Percentiles rank a stretch among this genome's conserved stretches.
Evolutionary conservation across 92 coral and sea anemone species (phyloP).

Genomic region (Parazoanthus swiftii): DNA sequence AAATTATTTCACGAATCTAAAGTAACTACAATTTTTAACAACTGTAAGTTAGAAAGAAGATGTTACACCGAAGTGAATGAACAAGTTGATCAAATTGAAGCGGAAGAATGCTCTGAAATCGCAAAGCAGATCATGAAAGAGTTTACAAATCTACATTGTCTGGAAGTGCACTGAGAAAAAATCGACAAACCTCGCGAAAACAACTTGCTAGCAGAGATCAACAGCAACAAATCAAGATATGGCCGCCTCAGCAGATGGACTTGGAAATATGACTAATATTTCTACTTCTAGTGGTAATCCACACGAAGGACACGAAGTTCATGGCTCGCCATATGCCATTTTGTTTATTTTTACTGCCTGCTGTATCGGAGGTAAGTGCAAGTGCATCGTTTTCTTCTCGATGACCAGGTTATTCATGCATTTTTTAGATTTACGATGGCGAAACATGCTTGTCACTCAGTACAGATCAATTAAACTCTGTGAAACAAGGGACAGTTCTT

Average conservation of each 20-base stretch:
- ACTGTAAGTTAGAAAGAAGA: too few relatives aligned
- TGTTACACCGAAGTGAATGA: not conserved
- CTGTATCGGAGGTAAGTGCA: slow-evolving; percentile 87
- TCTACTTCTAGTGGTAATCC: not conserved
- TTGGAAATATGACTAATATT: slow-evolving; percentile 2
- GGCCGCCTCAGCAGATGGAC: not conserved
- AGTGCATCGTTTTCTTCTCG: not conserved
- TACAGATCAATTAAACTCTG: not conserved
- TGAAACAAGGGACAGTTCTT: too few relatives aligned
- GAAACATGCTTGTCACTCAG: not conserved
- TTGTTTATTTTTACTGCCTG: slow-evolving; percentile 87
- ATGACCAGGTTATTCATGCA: not conserved
- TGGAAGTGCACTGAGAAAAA: slow-evolving; percentile 4
- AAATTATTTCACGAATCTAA: not conserved
- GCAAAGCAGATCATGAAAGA: not conserved
- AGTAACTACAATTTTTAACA: not conserved
- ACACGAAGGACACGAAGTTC: slow-evolving; percentile 56
- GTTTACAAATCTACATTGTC: slow-evolving; percentile 3
- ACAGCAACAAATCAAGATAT: not conserved
- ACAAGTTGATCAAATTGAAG: not conserved
- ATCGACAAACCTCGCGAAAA: not conserved
- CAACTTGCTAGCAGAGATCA: not conserved
- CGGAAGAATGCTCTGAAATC: not conserved
- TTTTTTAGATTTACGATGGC: not conserved
- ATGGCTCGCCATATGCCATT: slow-evolving; percentile 83